phyloP scores from a whole-genome alignment of 35 echinoderm and acorn worm species.

The Ptychodera flava region DNA sequence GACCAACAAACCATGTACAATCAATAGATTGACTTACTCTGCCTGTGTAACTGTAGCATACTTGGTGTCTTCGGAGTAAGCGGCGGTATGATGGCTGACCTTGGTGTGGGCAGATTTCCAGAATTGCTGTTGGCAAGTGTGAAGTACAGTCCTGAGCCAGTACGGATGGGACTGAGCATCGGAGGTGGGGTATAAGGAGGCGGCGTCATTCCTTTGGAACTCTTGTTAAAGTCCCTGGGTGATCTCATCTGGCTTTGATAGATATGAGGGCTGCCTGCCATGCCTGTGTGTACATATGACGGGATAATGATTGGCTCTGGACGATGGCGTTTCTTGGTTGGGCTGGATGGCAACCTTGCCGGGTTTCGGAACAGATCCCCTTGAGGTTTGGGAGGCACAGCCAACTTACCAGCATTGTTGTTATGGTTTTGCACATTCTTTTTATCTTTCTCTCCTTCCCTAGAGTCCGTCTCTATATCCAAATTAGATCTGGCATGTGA shows the following conservation, averaged over 20 bases:
- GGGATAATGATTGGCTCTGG: conserved; percentile 85
- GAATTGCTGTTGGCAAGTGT: conserved; percentile 24
- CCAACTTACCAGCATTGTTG: not conserved
- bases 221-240: conserved; percentile 56
- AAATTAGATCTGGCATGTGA: too few species aligned
- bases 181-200: conserved; percentile 97
- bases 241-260: conserved; percentile 97
- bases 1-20: not conserved
- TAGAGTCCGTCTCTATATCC: too few species aligned
- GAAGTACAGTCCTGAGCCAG: conserved; percentile 96
- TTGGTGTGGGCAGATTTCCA: conserved; percentile 22
- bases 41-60: conserved; percentile 88
- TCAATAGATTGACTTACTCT: conserved; percentile 29
- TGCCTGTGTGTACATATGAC: conserved; percentile 72
- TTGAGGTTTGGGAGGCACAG: not conserved
- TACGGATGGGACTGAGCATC: conserved; percentile 94
- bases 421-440: not conserved
- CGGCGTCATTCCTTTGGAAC: conserved; percentile 59
- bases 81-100: conserved; percentile 40
- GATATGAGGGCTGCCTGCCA: conserved; percentile 63
- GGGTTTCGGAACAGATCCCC: not conserved
- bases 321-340: conserved; percentile 56
- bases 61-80: conserved; percentile 67
- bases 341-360: not conserved
- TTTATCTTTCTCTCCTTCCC: too few species aligned